These are phyloP conservation scores for Drosophila repletoides DNA, from an alignment of 1,140 invertebrate species.

Conservation along the genomic window DNA sequence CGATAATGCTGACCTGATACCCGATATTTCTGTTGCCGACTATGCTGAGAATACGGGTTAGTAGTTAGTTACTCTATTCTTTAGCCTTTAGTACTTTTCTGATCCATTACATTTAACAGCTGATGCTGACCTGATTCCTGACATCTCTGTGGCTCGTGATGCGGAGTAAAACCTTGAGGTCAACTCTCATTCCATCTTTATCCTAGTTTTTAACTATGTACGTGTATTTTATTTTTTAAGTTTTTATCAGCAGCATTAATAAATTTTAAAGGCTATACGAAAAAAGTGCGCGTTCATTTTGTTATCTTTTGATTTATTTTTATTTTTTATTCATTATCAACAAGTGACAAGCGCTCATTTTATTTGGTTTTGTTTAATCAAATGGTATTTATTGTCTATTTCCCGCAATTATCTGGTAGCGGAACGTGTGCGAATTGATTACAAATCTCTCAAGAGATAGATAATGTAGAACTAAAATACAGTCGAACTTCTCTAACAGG, in stretches of 20 bases:
- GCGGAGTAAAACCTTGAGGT: slow-evolving; percentile 41
- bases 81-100: not conserved
- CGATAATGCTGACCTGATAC: slow-evolving; percentile 27
- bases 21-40: slow-evolving; percentile 40
- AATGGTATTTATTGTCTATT: slow-evolving; percentile 19
- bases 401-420: slow-evolving; percentile 8
- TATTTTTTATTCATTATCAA: slow-evolving; percentile 7
- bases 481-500: not conserved
- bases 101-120: not conserved
- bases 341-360: not conserved
- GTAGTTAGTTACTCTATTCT: not conserved
- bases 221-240: slow-evolving; percentile 48
- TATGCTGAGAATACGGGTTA: slow-evolving; percentile 21
- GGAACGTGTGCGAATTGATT: not conserved
- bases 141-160: slow-evolving; percentile 56
- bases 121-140: slow-evolving; percentile 24
- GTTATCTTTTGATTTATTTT: slow-evolving; percentile 5
- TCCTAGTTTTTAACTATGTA: slow-evolving; percentile 13
- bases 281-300: slow-evolving; percentile 5
- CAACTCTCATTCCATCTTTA: not conserved
- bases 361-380: slow-evolving; percentile 9
- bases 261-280: slow-evolving; percentile 41
- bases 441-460: not conserved
- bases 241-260: slow-evolving; percentile 40
- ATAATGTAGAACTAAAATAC: not conserved